Evolutionary conservation across 2,888 invertebrate genomes (phyloP), one percentile per base, ranked within the genome.

Genomic region (Bombyx huttoni): DNA sequence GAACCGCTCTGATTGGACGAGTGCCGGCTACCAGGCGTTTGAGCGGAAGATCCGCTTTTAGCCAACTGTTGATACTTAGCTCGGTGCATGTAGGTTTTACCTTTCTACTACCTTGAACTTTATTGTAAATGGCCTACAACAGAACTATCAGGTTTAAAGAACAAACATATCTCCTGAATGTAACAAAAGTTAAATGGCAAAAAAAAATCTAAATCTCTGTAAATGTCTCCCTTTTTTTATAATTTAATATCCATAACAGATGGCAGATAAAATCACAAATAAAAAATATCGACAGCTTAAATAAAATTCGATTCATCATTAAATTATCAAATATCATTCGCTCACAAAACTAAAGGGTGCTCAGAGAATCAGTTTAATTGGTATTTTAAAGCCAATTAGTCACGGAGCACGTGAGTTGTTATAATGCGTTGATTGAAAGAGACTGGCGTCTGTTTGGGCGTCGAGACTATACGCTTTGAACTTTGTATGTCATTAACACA

Each of bases 1-100:
- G 77, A 76, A 68, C 76, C 64, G 65, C 68, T 81, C 70, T 84
- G 83, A 86, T 86, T 86, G 83, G 85, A 64, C 67, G 65, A 54
- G 58, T 54, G 55, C 57, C 63, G 59, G 56, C 53, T 52, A 61
- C 61, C 55, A 56, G 62, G 53, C 61, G 58, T 69, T 78, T 83
- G 78, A 80, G 81, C 79, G 80, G 78, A 77, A 81, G 78, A 73
- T 73, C 74, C 64, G 61, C 67, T 63, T 67, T 67, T 67, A 67
- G 67, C 63, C 58, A 57, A 66, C 56, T 56, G 57, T 61, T 57
- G 59, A 61, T 59, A 56, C 55, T 60, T 58, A 63, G 56, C 59
- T 56, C 58, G 55, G 56, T 58, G 59, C 56, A 61, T 61, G 56
- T 40, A 40, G 40, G 40, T 58, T 50, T 60, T 65, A 60, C 66